Conservation (phyloP, 2,113 vertebrate genomes). For the Eolophus roseicapilla region DNA sequence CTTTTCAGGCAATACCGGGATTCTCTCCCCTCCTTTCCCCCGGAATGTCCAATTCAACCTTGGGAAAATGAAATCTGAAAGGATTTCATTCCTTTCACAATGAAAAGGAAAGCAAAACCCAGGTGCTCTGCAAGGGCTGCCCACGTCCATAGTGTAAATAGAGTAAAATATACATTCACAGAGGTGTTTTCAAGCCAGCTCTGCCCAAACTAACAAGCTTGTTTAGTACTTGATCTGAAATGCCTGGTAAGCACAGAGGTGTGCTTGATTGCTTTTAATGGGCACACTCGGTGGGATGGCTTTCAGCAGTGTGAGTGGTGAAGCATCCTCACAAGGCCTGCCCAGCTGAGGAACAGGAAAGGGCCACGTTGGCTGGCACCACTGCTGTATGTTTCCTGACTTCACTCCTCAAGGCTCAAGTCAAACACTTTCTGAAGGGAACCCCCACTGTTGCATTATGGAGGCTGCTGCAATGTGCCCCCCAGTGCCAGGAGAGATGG, state of each 20-base stretch:
- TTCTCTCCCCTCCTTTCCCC: not conserved
- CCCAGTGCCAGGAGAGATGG: accelerated
- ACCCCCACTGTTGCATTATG: accelerated
- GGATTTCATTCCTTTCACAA: not conserved
- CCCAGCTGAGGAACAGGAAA: not conserved
- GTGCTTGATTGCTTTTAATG: not conserved
- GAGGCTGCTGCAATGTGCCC: not conserved
- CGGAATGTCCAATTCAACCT: not conserved
- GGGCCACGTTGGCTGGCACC: not conserved
- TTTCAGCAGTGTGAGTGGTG: not conserved
- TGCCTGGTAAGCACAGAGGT: not conserved
- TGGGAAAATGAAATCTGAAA: not conserved
- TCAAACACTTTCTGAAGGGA: not conserved
- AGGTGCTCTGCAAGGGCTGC: not conserved
- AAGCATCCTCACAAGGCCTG: not conserved
- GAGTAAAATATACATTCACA: not conserved
- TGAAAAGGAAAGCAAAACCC: not conserved
- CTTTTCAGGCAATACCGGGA: not conserved
- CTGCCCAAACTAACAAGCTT: not conserved
- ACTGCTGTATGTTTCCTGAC: not conserved
- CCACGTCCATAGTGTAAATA: accelerated
- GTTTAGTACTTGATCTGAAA: not conserved
- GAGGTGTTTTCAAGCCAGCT: not conserved
- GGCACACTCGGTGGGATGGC: not conserved
- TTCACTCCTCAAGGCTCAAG: not conserved